These are phyloP conservation scores for Cryptophagus acutangulus DNA, from an alignment of 2,888 invertebrate genomes.

Conservation along the genomic window DNA sequence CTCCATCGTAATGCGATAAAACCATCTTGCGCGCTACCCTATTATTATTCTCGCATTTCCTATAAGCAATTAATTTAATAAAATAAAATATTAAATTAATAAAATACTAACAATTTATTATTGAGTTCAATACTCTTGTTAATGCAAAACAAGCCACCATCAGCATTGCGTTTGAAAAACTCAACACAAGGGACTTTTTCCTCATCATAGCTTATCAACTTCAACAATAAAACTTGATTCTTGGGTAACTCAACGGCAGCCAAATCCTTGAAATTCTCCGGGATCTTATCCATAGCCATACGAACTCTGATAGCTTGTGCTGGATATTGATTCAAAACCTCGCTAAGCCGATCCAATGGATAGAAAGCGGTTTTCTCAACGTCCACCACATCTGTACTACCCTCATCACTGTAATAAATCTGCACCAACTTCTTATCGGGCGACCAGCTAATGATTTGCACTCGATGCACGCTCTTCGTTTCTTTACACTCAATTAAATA, in stretches of 20 bases:
- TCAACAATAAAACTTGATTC: conserved; percentile 56
- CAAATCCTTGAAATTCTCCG: conserved; percentile 41
- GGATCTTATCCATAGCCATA: conserved; percentile 37
- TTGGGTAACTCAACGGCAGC: conserved; percentile 50
- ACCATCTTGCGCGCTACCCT: conserved; percentile 21
- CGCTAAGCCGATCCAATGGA: conserved; percentile 48
- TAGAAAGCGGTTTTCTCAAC: conserved; percentile 43
- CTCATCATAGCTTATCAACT: conserved; percentile 39
- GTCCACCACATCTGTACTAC: conserved; percentile 48
- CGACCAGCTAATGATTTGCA: conserved; percentile 46
- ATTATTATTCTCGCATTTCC: too few species aligned
- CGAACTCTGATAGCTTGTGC: conserved; percentile 45
- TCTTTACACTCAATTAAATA: conserved; percentile 49
- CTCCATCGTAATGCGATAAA: conserved; percentile 25
- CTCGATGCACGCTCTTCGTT: conserved; percentile 48
- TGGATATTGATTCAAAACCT: conserved; percentile 45
- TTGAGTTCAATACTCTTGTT: conserved; percentile 57
- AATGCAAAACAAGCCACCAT: conserved; percentile 61
- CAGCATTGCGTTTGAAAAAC: conserved; percentile 62
- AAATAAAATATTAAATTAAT: too few species aligned
- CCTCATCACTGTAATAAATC: conserved; percentile 55
- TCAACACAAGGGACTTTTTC: conserved; percentile 54
- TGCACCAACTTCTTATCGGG: conserved; percentile 45
- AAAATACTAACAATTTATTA: conserved; percentile 22
- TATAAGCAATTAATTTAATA: too few species aligned